Evolutionary conservation across 2,888 invertebrate species (phyloP).

Genomic region (Crematogaster levior): DNA sequence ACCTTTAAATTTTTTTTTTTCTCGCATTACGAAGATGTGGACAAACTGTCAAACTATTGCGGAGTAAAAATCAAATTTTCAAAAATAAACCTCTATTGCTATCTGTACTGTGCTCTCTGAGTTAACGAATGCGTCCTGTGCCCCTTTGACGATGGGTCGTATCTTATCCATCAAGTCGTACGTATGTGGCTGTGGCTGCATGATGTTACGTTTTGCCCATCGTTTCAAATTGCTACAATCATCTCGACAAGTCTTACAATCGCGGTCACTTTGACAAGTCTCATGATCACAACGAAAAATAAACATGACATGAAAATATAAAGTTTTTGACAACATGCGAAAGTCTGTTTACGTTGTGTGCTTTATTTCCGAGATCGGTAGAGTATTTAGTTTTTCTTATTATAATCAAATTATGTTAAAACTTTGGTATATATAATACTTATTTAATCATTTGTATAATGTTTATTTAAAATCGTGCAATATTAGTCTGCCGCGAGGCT

Average conservation of each 20-base stretch:
- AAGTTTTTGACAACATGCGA: background rate
- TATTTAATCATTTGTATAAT: background rate
- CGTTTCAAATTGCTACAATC: background rate
- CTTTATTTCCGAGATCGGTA: background rate
- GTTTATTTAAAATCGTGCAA: background rate
- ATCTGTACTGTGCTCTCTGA: background rate
- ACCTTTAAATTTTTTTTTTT: too few relatives aligned
- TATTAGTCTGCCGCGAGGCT: background rate
- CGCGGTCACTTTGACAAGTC: background rate
- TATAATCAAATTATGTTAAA: background rate
- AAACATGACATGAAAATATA: constrained; percentile 1
- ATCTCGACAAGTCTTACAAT: background rate
- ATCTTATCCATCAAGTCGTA: too few relatives aligned
- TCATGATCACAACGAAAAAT: background rate
- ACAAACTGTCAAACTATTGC: background rate
- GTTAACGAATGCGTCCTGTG: background rate
- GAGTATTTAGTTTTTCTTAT: background rate
- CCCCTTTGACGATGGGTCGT: fast-evolving
- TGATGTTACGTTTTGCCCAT: background rate
- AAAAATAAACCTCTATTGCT: background rate
- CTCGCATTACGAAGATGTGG: background rate
- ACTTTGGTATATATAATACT: background rate
- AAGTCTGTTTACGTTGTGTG: background rate
- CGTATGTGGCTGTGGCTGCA: too few relatives aligned
- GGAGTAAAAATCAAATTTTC: background rate